These are phyloP conservation scores for Peucedramus taeniatus DNA, from an alignment of 2,113 vertebrate genomes.

Conservation along the genomic window DNA sequence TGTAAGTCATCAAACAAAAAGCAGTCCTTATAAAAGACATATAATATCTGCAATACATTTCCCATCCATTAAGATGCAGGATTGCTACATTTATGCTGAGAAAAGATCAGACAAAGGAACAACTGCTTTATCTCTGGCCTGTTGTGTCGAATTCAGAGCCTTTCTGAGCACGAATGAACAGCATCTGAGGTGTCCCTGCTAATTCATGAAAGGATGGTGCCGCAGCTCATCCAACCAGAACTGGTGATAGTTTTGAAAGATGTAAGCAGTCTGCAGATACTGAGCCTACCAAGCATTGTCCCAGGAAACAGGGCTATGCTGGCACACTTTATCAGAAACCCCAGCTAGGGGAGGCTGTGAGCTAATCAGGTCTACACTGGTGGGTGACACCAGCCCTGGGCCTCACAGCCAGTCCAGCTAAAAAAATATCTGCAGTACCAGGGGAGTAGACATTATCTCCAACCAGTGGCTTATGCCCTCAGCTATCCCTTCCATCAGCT, in stretches of 20 bases:
- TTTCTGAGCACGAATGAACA: neutral
- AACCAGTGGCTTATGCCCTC: fast-evolving
- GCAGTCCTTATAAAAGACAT: neutral
- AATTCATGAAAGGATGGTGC: neutral
- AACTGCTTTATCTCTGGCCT: neutral
- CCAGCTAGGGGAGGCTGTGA: neutral
- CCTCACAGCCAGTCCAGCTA: neutral
- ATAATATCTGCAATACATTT: neutral
- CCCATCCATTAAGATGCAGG: neutral
- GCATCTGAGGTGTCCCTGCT: neutral
- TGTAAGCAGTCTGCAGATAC: neutral
- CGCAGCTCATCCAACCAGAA: neutral
- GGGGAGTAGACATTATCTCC: neutral
- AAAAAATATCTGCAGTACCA: neutral
- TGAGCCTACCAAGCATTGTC: neutral
- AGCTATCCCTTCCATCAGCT: neutral
- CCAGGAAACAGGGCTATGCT: neutral
- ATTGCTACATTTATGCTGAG: neutral
- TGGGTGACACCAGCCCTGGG: neutral
- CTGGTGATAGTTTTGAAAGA: neutral
- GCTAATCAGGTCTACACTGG: neutral
- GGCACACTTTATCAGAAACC: neutral
- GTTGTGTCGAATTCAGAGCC: neutral
- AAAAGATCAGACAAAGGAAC: neutral
- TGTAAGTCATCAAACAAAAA: neutral